phyloP scores from a whole-genome alignment of 2,113 vertebrate species.

The Protobothrops flavoviridis region DNA sequence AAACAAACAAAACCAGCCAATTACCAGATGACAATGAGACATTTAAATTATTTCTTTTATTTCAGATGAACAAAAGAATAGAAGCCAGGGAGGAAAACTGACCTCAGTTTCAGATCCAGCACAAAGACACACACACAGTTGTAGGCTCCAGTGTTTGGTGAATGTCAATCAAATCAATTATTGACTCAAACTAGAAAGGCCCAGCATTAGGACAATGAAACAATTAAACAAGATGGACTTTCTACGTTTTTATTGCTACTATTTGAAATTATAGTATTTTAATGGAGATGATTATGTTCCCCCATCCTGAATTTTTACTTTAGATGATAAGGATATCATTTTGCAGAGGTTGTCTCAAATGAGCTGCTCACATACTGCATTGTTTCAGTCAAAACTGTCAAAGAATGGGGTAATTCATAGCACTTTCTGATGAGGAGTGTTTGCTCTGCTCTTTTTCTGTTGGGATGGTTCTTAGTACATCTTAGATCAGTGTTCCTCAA shows the following conservation, averaged over 20 bases:
- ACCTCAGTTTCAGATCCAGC: not conserved
- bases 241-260: not conserved
- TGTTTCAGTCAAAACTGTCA: no score
- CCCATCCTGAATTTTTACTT: not conserved
- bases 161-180: conserved; percentile 29
- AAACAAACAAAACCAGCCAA: conserved; percentile 31
- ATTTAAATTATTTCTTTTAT: not conserved
- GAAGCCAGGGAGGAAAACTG: not conserved
- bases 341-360: not conserved
- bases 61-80: not conserved
- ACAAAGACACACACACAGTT: not conserved
- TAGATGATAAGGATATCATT: not conserved
- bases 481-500: no score
- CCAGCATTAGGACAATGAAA: not conserved
- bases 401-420: not conserved
- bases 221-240: not conserved
- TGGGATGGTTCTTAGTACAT: not conserved
- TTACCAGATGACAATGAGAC: conserved; percentile 36
- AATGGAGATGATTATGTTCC: not conserved
- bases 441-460: not conserved
- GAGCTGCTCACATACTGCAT: not conserved
- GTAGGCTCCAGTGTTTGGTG: not conserved
- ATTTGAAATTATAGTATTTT: not conserved
- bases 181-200: conserved; percentile 7
- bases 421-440: not conserved